Evolutionary conservation across 2,797 vertebrate genomes (phyloP).

Genomic region (Enteromius afrohamiltoni): DNA sequence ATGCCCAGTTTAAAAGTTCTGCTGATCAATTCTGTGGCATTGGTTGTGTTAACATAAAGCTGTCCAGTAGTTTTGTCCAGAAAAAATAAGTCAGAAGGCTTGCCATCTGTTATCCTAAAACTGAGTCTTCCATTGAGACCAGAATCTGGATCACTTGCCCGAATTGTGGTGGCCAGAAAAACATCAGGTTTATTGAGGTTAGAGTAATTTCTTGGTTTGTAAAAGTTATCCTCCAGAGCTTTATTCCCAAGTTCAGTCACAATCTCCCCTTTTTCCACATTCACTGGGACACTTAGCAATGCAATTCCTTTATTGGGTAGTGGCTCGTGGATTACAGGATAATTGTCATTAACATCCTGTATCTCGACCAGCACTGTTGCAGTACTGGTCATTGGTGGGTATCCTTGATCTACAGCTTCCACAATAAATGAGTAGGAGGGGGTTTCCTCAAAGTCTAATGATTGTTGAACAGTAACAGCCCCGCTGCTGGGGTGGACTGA

Average conservation of each 20-base stretch:
- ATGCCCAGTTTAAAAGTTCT: constrained; percentile 80
- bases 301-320: constrained; percentile 77
- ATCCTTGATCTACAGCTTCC: constrained; percentile 84
- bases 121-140: constrained; percentile 82
- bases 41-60: constrained; percentile 86
- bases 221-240: constrained; percentile 50
- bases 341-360: constrained; percentile 87
- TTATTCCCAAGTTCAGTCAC: constrained; percentile 72
- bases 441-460: constrained; percentile 86
- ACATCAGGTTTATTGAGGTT: constrained; percentile 60
- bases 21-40: constrained; percentile 85
- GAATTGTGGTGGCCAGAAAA: constrained; percentile 73
- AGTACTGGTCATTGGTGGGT: constrained; percentile 82
- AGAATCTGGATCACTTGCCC: constrained; percentile 85
- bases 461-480: constrained; percentile 77
- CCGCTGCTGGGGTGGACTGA: constrained; percentile 83
- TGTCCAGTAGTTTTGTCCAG: constrained; percentile 82
- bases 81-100: constrained; percentile 74
- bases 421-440: constrained; percentile 82
- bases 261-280: constrained; percentile 80
- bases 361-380: constrained; percentile 80
- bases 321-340: constrained; percentile 81
- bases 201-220: constrained; percentile 52
- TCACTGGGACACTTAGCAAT: constrained; percentile 81
- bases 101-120: constrained; percentile 78